Evolutionary conservation across 2,113 vertebrate species (phyloP).

Genomic region (Cricetomys ansorgei): DNA sequence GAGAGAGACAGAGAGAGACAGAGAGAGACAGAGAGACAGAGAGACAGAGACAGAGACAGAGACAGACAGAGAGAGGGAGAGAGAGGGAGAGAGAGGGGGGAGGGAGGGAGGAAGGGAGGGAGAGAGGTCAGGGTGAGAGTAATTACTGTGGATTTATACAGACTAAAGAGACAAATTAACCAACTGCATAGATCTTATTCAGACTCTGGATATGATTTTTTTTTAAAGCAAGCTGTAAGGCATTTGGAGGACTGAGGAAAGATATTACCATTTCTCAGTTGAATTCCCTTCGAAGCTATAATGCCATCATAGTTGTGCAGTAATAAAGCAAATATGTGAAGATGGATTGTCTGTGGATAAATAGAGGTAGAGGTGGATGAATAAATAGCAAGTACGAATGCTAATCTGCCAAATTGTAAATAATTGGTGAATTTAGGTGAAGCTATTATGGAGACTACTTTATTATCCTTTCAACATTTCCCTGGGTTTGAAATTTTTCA

Average conservation of each 20-base stretch:
- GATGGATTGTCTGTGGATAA: background rate
- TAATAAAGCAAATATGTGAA: background rate
- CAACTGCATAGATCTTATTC: background rate
- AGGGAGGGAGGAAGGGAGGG: no score
- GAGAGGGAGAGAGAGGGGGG: no score
- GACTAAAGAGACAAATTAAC: background rate
- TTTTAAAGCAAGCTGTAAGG: background rate
- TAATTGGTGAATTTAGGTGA: background rate
- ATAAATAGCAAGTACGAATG: background rate
- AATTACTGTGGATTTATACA: background rate
- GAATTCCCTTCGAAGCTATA: background rate
- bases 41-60: no score
- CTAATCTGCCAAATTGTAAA: background rate
- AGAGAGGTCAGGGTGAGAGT: background rate
- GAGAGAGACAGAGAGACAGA: no score
- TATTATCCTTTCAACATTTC: conserved; percentile 6
- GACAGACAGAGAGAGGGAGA: no score
- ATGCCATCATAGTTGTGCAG: no score
- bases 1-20: no score
- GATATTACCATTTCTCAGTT: background rate
- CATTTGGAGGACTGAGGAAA: background rate
- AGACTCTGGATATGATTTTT: background rate
- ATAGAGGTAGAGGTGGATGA: background rate
- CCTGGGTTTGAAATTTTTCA: background rate
- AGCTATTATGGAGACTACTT: background rate